Conservation (phyloP, 2,113 vertebrate species). For the Cygnus buccinator region DNA sequence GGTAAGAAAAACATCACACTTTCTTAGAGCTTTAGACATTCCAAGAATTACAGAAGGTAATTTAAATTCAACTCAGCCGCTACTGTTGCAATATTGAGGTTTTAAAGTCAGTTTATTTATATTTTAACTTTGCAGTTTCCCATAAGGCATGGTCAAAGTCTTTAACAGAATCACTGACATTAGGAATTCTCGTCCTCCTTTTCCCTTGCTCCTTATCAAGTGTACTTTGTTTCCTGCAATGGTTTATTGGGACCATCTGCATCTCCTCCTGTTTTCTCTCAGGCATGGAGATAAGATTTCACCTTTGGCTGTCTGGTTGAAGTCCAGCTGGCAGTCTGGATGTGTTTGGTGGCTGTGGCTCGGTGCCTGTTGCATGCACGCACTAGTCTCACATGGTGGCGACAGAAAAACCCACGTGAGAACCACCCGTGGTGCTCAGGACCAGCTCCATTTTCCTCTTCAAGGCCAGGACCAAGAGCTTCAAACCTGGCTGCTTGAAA, state of each 20-base stretch:
- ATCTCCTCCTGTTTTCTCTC: constrained; percentile 73
- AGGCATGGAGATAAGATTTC: constrained; percentile 73
- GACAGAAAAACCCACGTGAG: constrained; percentile 62
- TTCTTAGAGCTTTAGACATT: constrained; percentile 63
- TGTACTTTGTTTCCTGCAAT: constrained; percentile 70
- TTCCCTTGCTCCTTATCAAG: constrained; percentile 70
- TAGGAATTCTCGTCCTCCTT: constrained; percentile 71
- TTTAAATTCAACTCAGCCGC: constrained; percentile 74
- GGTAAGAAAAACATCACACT: constrained; percentile 67
- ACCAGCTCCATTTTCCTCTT: background rate
- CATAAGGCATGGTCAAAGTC: constrained; percentile 74
- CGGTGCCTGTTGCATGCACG: constrained; percentile 49
- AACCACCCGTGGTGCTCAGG: background rate
- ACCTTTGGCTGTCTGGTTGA: constrained; percentile 73
- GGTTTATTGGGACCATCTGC: constrained; percentile 69
- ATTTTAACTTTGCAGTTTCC: constrained; percentile 72
- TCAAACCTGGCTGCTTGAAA: background rate
- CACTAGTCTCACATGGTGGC: constrained; percentile 56
- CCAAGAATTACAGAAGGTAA: constrained; percentile 71
- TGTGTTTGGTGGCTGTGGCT: constrained; percentile 63
- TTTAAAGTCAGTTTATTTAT: constrained; percentile 76
- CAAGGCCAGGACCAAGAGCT: constrained; percentile 2
- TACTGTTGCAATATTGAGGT: constrained; percentile 71
- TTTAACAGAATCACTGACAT: constrained; percentile 70
- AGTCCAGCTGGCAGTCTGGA: constrained; percentile 69